Evolutionary conservation across 2,113 vertebrate species (phyloP).

Genomic region (Podarcis cretensis): DNA sequence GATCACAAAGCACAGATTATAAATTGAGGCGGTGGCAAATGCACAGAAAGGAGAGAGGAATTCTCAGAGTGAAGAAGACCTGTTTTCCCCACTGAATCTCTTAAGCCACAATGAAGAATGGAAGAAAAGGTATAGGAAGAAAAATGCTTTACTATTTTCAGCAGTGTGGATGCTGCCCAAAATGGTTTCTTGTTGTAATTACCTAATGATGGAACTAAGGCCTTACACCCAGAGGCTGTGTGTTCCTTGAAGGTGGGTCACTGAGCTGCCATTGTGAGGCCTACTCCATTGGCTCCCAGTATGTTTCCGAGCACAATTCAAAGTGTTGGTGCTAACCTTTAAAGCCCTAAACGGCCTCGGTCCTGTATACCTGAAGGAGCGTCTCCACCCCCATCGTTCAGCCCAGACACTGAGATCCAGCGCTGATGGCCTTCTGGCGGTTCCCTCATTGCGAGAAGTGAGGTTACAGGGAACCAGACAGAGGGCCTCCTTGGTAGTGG

Average conservation of each 20-base stretch:
- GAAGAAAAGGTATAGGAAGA: not conserved
- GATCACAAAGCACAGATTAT: conserved; percentile 46
- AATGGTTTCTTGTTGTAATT: not conserved
- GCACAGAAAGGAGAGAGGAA: conserved; percentile 21
- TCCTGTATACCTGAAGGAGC: too few species aligned
- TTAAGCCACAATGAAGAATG: not conserved
- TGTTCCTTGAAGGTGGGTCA: not conserved
- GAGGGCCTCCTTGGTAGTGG: too few species aligned
- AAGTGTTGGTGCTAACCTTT: too few species aligned
- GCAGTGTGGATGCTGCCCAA: not conserved
- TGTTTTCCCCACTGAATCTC: not conserved
- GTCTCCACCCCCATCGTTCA: too few species aligned
- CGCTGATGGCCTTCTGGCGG: too few species aligned
- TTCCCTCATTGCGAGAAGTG: too few species aligned
- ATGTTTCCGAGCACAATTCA: too few species aligned
- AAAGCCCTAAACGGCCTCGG: too few species aligned
- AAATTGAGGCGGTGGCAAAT: conserved; percentile 29
- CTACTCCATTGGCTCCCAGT: too few species aligned
- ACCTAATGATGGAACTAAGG: not conserved
- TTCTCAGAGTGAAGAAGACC: conserved; percentile 30
- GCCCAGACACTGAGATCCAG: too few species aligned
- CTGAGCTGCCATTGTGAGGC: too few species aligned
- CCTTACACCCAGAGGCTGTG: not conserved
- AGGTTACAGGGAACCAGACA: too few species aligned
- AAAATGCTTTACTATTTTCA: not conserved